Percentiles rank a stretch among this genome's conserved stretches.
These are phyloP conservation scores for Cromileptes altivelis DNA, from an alignment of 2,113 vertebrate genomes.

Conservation along the genomic window DNA sequence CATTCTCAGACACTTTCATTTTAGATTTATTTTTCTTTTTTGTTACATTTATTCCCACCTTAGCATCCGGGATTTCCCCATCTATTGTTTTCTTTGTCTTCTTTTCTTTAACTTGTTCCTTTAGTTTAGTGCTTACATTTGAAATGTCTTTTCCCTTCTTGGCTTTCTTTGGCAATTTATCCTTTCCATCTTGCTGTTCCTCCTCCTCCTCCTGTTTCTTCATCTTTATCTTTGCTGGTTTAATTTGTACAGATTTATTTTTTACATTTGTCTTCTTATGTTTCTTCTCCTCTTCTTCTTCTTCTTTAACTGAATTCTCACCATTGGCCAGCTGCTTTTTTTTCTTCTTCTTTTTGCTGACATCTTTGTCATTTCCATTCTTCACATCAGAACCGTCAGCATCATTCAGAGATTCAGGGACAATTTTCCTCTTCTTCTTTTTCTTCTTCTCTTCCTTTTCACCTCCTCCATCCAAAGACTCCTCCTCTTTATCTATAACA, in stretches of 20 bases:
- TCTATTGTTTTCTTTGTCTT: constrained; percentile 42
- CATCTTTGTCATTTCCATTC: background rate
- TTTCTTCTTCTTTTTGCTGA: constrained; percentile 47
- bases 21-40: constrained; percentile 48
- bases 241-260: constrained; percentile 11
- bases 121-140: background rate
- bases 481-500: background rate
- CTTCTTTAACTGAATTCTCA: constrained; percentile 8
- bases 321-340: background rate
- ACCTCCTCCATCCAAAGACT: background rate
- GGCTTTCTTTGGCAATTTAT: constrained; percentile 26
- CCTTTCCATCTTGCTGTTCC: background rate
- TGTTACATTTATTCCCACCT: background rate
- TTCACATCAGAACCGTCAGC: background rate
- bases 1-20: constrained; percentile 10
- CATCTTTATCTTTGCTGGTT: background rate
- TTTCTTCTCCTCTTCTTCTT: constrained; percentile 11
- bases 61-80: background rate
- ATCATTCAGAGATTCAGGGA: constrained; percentile 6
- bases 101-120: constrained; percentile 33
- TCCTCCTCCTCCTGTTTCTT: constrained; percentile 19
- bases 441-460: constrained; percentile 49
- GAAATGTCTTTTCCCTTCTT: constrained; percentile 45
- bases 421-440: constrained; percentile 47
- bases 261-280: constrained; percentile 51